These are phyloP conservation scores for Octomys mimax DNA, from an alignment of 2,797 vertebrate genomes.

Conservation along the genomic window DNA sequence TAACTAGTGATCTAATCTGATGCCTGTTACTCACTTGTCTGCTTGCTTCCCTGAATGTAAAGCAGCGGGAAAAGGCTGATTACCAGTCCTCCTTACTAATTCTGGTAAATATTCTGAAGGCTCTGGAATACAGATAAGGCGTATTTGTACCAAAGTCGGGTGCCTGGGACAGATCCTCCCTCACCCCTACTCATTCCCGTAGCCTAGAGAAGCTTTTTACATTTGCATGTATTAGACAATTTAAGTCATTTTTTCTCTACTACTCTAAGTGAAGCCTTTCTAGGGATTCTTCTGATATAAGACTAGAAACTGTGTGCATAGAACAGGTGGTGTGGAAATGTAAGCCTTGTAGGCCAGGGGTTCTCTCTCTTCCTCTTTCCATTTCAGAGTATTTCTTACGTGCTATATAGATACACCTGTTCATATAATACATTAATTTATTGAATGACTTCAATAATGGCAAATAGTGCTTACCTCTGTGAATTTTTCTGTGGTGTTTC, in stretches of 20 bases:
- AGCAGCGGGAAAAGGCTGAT: constrained; percentile 62
- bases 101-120: constrained; percentile 31
- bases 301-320: neutral
- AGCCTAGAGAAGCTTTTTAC: neutral
- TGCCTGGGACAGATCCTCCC: neutral
- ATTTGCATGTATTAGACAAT: neutral
- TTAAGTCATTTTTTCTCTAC: neutral
- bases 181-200: neutral
- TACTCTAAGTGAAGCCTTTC: neutral
- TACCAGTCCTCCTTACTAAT: constrained; percentile 51
- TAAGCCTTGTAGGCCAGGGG: neutral
- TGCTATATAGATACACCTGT: neutral
- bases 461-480: neutral
- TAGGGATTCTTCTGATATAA: neutral
- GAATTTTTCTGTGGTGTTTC: neutral
- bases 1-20: constrained; percentile 74
- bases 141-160: neutral
- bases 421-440: neutral
- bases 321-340: neutral
- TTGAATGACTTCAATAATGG: neutral
- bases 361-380: neutral
- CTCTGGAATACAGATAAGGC: constrained; percentile 60
- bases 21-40: constrained; percentile 53
- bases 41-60: constrained; percentile 46
- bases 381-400: neutral